These are phyloP conservation scores for Thamnophis sirtalis DNA, from an alignment of 2,113 vertebrate species.

Conservation along the genomic window DNA sequence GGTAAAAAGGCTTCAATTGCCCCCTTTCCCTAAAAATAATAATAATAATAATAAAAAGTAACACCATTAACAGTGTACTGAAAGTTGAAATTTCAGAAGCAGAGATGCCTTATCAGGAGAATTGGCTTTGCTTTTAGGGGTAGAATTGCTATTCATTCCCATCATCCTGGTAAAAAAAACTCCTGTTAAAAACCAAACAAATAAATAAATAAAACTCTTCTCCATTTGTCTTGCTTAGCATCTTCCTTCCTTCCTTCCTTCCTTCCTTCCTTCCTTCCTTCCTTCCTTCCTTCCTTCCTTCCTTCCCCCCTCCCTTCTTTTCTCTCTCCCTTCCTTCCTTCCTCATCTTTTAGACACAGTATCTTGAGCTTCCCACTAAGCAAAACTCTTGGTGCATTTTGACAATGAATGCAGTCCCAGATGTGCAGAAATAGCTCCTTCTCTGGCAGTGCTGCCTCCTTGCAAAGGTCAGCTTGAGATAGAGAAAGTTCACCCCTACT, in stretches of 20 bases:
- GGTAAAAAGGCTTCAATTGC: not conserved
- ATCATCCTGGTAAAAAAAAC: not conserved
- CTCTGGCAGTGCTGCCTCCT: conserved; percentile 64
- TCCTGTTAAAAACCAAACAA: not conserved
- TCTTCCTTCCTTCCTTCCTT: conserved; percentile 43
- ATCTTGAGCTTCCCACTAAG: conserved; percentile 70
- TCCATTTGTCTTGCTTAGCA: conserved; percentile 21
- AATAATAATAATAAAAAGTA: fast-evolving
- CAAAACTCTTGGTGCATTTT: conserved; percentile 70
- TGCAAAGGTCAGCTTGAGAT: conserved; percentile 69
- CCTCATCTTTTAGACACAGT: conserved; percentile 29
- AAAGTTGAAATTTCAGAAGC: not conserved
- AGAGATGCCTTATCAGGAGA: conserved; percentile 17
- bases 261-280: conserved; percentile 55
- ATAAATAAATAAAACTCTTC: not conserved
- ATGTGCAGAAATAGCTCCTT: conserved; percentile 82
- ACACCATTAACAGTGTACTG: not conserved
- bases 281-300: conserved; percentile 52
- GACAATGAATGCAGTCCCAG: conserved; percentile 74
- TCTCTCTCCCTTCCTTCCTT: conserved; percentile 30
- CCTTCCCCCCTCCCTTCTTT: conserved; percentile 62
- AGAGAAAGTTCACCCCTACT: conserved; percentile 70
- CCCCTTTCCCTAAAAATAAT: not conserved
- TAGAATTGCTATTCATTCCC: conserved; percentile 1
- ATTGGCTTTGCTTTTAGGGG: not conserved